A percentile compares a stretch with the other conserved stretches of the same genome.
These are phyloP conservation scores for Anticlea derivata DNA, from an alignment of 2,888 invertebrate species.

Conservation along the genomic window DNA sequence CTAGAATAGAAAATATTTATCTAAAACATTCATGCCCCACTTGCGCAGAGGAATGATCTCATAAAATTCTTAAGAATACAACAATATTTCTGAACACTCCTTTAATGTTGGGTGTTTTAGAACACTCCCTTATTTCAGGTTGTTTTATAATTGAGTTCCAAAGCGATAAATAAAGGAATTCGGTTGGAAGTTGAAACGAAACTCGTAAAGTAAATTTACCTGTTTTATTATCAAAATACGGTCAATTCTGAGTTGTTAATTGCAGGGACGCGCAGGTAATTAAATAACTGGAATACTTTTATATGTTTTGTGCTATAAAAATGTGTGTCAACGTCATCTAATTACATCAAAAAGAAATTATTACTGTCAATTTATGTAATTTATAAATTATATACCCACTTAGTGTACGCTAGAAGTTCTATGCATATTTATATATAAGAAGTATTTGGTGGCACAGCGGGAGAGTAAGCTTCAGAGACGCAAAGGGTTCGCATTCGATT, in stretches of 20 bases:
- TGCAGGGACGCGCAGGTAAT: conserved; percentile 29
- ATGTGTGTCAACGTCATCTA: not conserved
- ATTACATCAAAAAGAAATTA: not conserved
- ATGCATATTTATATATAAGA: too few species aligned
- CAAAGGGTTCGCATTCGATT: too few species aligned
- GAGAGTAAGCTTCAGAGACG: too few species aligned
- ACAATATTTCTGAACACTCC: conserved; percentile 26
- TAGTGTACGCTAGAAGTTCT: too few species aligned
- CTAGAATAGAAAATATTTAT: too few species aligned
- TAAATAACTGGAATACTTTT: conserved; percentile 24
- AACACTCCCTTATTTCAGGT: conserved; percentile 26
- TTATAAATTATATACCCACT: too few species aligned
- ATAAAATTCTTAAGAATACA: conserved; percentile 14
- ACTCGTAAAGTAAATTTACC: conserved; percentile 40
- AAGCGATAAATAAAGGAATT: conserved; percentile 38
- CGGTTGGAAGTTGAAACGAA: conserved; percentile 37
- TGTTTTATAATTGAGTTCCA: conserved; percentile 37
- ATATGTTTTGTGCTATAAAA: not conserved
- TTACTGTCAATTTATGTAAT: not conserved
- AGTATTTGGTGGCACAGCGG: too few species aligned
- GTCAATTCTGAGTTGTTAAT: conserved; percentile 33
- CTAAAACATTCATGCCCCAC: not conserved
- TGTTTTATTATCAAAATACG: conserved; percentile 34
- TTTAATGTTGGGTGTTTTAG: conserved; percentile 23
- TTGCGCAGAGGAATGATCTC: not conserved